Conservation (phyloP, 2,888 invertebrate genomes). For the Amphipoea lucens region DNA sequence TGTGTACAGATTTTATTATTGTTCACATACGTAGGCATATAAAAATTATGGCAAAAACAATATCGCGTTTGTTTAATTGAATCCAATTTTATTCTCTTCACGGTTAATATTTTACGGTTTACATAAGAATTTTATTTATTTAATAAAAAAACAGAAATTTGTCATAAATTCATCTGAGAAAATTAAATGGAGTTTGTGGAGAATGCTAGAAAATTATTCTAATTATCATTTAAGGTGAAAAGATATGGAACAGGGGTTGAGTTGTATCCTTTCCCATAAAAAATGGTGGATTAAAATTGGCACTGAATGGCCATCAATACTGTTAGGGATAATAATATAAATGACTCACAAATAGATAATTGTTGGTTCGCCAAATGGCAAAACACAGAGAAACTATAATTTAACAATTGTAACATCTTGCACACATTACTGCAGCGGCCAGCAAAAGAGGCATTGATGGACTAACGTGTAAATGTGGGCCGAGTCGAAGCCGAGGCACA, state of each 20-base stretch:
- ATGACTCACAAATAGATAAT: background rate
- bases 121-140: constrained; percentile 4
- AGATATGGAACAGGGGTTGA: background rate
- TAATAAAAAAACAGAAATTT: background rate
- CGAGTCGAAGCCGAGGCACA: no score
- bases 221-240: background rate
- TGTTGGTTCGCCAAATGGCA: no score
- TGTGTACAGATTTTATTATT: background rate
- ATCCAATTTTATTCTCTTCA: constrained; percentile 28
- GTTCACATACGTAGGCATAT: background rate
- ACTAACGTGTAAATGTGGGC: no score
- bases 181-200: background rate
- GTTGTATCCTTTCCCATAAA: background rate
- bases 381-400: no score
- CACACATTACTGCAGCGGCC: no score
- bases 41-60: background rate
- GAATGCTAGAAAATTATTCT: background rate
- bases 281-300: background rate
- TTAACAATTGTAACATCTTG: no score
- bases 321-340: background rate
- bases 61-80: constrained; percentile 46
- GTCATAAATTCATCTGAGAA: constrained; percentile 3
- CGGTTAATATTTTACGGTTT: constrained; percentile 20
- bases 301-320: no score
- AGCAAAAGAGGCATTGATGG: no score